A percentile compares a stretch with the other conserved stretches of the same genome.
phyloP scores from a whole-genome alignment of 2,888 invertebrate species.

The Tipula confusa region DNA sequence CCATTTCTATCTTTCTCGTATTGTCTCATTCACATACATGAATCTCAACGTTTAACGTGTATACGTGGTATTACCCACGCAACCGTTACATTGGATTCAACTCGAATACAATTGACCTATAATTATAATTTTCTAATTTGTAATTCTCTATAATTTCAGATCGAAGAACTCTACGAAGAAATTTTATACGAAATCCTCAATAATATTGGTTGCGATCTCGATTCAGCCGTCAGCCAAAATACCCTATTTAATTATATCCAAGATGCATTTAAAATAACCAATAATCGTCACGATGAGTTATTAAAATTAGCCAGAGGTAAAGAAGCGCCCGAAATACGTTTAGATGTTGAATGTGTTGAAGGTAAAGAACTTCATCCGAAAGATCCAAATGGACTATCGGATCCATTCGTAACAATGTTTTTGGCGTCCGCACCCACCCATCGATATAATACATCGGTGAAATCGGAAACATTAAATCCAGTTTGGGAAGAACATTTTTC shows the following conservation, averaged over 20 bases:
- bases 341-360: constrained; percentile 82
- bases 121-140: no score
- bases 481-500: constrained; percentile 97
- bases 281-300: constrained; percentile 68
- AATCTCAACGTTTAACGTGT: no score
- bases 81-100: no score
- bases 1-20: no score
- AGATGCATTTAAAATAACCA: constrained; percentile 70
- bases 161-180: constrained; percentile 82
- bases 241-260: constrained; percentile 70
- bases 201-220: constrained; percentile 75
- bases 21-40: no score
- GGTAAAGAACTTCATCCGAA: constrained; percentile 80
- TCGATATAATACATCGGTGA: constrained; percentile 87
- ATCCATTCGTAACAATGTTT: constrained; percentile 94
- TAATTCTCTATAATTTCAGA: constrained; percentile 51
- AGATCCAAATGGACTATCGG: constrained; percentile 89
- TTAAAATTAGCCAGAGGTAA: constrained; percentile 68
- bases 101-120: no score
- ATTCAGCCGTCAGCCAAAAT: constrained; percentile 64
- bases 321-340: constrained; percentile 76
- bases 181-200: constrained; percentile 77
- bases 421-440: constrained; percentile 71
- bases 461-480: constrained; percentile 83
- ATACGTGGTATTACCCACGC: no score